These are phyloP conservation scores for Pitangus sulphuratus DNA, from an alignment of 2,797 vertebrate species.

Conservation along the genomic window DNA sequence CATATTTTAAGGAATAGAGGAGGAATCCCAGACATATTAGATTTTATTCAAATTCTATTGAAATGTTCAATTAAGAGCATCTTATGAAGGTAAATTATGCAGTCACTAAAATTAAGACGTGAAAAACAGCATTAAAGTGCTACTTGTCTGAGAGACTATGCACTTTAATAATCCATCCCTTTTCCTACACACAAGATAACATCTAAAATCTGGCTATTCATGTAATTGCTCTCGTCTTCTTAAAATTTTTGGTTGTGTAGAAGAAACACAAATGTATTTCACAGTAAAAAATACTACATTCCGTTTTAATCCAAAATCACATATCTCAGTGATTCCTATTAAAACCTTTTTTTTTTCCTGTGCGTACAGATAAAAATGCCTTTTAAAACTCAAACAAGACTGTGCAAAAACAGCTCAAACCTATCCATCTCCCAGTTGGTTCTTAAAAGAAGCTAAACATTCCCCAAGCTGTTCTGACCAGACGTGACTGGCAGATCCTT, in stretches of 20 bases:
- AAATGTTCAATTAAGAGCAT: conserved; percentile 51
- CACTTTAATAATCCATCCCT: not conserved
- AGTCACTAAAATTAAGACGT: conserved; percentile 44
- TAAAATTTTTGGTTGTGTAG: not conserved
- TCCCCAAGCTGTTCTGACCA: conserved; percentile 22
- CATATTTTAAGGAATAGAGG: conserved; percentile 34
- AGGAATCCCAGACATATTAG: conserved; percentile 41
- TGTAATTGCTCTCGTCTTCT: not conserved
- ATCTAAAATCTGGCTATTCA: conserved; percentile 8
- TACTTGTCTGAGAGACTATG: not conserved
- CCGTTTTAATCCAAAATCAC: not conserved
- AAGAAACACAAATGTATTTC: not conserved
- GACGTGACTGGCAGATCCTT: conserved; percentile 26
- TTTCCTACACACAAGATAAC: not conserved
- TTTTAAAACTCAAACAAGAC: conserved; percentile 33
- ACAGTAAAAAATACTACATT: not conserved
- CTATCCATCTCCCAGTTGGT: conserved; percentile 20
- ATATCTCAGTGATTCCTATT: not conserved
- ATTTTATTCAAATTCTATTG: conserved; percentile 35
- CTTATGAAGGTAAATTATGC: conserved; percentile 24
- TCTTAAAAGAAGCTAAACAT: conserved; percentile 34
- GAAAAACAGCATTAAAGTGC: conserved; percentile 9
- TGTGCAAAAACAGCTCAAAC: conserved; percentile 12
- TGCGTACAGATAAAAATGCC: conserved; percentile 28
- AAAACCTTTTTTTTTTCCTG: not conserved